Base-by-base conservation (phyloP, 2,888 invertebrate species). In the Meteorus cinctellus region DNA sequence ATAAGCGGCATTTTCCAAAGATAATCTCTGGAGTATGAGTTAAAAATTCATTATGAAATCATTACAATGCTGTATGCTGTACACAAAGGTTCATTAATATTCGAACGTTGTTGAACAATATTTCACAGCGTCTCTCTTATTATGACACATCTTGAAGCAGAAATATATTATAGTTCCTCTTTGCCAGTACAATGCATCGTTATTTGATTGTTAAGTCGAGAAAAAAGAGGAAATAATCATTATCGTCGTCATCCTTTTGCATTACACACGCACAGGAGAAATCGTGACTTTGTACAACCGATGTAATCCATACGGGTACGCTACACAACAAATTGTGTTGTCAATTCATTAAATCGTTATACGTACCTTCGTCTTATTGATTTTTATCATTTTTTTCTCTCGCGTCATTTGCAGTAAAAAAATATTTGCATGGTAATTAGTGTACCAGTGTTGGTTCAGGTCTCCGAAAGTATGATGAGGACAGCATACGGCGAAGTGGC, bases 381-480 rank as follows among this genome's bases (percentile, higher is more conserved):
- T 48, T 48, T n/a, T n/a, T 16, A 48, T 16, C 4, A 48, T 48
- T 16, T 48, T 48, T 48, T 45, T 45, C 12, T 29, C n/a, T 36
- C 34, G 4, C 36, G 19, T 36, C 31, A 36, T 65, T 19, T 67
- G 27, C 27, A 4, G 12, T 41, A 24, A 27, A 67, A 45, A 45
- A 24, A 67, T 45, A 45, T 67, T 67, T 27, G 27, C 67, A 67
- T 67, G 12, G 67, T 67, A 12, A 67, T 67, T 67, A 67, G 67
- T 45, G 45, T 19, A 67, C 45, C 12, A 41, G 41, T 67, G 41
- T 41, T 67, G 67, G 19, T 45, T 24, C 27, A 45, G 45, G 14
- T 24, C 19, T 36, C 14, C 36, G 45, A 27, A 67, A 41, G 27
- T 24, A 19, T 45, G 6, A 41, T 41, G 36, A 27, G 41, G 45